Evolutionary conservation across 2,888 invertebrate genomes (phyloP), one percentile per base, ranked within the genome.

Genomic region (Atethmia centrago): DNA sequence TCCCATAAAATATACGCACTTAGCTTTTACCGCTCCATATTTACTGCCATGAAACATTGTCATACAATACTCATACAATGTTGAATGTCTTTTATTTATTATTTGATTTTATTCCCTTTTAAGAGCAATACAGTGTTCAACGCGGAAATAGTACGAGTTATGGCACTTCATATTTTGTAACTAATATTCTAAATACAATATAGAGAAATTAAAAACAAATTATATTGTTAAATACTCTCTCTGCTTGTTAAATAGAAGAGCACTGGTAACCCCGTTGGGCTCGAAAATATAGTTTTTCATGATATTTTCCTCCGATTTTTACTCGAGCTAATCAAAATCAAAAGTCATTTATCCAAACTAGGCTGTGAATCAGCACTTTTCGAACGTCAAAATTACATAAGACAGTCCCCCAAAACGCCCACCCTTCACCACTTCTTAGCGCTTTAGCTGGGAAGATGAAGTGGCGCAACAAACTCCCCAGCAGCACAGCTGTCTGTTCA

Each of bases 21-120:
- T 86, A 90, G 85, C 89, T 90, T 91, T 92, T 92, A 91, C 82
- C 87, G 80, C 79, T 72, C 71, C 82, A 85, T 88, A 88, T 88
- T 87, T 88, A 89, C 89, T 89, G 75, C 74, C 14, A 55, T 47
- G 77, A 71, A 77, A 84, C 88, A 88, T 88, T 90, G 87, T 87
- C 89, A 87, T 86, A 88, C 87, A 87, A 85, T 84, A 82, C 77
- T 68, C 74, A 71, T 85, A 89, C 88, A 88, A 80, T 87, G 89
- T 89, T 76, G 71, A 59, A 77, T 51, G 70, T 64, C 67, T 82
- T 85, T 83, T 84, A 87, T 83, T 84, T 71, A 74, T 77, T 79
- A 82, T 79, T 84, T 71, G 76, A 82, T 80, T 79, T 73, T 71
- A 77, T 72, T 70, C 42, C 61, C 51, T 63, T 80, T 49, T 76